phyloP scores from a whole-genome alignment of 2,797 vertebrate genomes.

The Ciconia nigra region DNA sequence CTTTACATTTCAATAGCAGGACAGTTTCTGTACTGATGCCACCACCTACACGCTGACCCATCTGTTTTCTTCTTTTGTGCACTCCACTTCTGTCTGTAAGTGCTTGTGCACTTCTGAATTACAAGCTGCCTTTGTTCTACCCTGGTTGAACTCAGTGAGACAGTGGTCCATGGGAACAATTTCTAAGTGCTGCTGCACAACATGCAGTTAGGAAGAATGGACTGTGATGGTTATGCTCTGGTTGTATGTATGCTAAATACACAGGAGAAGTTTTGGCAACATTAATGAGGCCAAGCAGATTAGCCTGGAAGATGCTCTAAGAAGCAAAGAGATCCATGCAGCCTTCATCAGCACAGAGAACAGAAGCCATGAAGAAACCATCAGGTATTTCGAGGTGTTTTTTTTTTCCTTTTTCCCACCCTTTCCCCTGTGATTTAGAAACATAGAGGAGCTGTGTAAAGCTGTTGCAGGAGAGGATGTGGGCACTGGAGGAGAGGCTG shows the following conservation, averaged over 20 bases:
- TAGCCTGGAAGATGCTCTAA: slow-evolving; percentile 81
- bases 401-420: rapidly evolving
- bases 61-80: background rate
- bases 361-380: slow-evolving; percentile 78
- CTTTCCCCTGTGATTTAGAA: background rate
- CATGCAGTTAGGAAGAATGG: background rate
- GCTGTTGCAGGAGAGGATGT: background rate
- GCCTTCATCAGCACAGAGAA: slow-evolving; percentile 93
- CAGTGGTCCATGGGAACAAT: background rate
- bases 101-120: background rate
- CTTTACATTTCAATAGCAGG: background rate
- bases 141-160: background rate
- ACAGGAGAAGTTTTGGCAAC: slow-evolving; percentile 80
- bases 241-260: slow-evolving; percentile 6
- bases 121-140: background rate
- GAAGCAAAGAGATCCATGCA: slow-evolving; percentile 79
- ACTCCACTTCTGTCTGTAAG: background rate
- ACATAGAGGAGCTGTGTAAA: background rate
- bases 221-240: background rate
- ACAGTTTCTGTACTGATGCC: background rate
- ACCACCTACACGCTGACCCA: background rate
- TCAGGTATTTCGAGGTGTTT: slow-evolving; percentile 77
- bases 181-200: background rate
- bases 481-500: background rate
- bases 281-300: slow-evolving; percentile 83